Base-by-base conservation (phyloP, 2,113 vertebrate genomes). In the Aldabrachelys gigantea region DNA sequence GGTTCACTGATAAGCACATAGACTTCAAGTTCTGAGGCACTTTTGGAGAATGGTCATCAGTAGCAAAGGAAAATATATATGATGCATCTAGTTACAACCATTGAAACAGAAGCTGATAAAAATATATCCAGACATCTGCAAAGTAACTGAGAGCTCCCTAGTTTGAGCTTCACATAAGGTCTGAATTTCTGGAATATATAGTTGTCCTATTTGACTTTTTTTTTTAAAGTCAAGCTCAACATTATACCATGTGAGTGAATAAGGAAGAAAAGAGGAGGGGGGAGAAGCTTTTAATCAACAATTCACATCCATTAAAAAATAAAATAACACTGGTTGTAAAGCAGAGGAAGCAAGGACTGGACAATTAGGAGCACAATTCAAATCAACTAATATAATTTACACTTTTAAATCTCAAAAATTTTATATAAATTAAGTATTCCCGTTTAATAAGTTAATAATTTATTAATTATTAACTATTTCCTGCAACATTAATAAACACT, bases 341-440 rank as follows among this genome's bases (percentile, higher is more conserved):
- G 7, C 13, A 80, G 13, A 50, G 10, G 52, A 84, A 93, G 89
- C n/a, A 13, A 84, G 35, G 41, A 49, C 2, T 1, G 0, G 54
- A 79, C 81, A 95, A 11, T 21, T 53, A 89, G 89, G 50, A 92
- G 47, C 4, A 85, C 49, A 91, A 94, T 83, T 89, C 50, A 87
- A 92, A 95, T 88, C 54, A 80, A 8, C 89, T 90, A 94, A 83
- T 89, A 93, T 21, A 95, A 95, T 91, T 41, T 27, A 54, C 25
- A 22, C 41, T 88, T 96, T 88, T 29, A 95, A 95, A 93, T 91
- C 47, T 81, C 84, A 93, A 72, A 38, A 89, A 19, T 3, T 85
- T 93, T 95, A 89, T 91, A 88, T 54, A 93, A 93, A 90, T 38
- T 90, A 93, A 93, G 94, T 94, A 88, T 84, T 95, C 80, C 49